Base-by-base conservation (phyloP, 2,797 vertebrate species). In the Girardinus metallicus region DNA sequence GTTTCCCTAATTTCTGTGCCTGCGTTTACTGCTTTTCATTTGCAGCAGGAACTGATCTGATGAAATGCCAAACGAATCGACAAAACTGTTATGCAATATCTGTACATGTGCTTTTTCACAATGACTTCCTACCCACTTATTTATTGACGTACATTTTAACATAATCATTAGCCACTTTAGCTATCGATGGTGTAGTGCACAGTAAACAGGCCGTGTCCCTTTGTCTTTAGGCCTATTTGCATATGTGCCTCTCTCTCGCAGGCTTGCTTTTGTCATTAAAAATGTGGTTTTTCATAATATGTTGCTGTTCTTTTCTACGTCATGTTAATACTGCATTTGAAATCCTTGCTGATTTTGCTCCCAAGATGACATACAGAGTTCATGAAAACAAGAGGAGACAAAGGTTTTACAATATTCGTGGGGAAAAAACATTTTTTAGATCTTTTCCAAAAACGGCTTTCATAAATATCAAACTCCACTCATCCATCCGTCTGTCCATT, bases 231-330 rank as follows among this genome's bases (percentile, higher is more conserved):
- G 66, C 10, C 41, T 44, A 7, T 44, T 29, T 15, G 39, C 66
- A 15, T n/a, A 80, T 74, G 43, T 26, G 44, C 36, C 57, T 44
- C 86, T 68, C 79, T 39, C 36, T 66, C 62, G 3, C 3, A 41
- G 5, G 64, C 36, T 68, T 41, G 4, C 18, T 68, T 68, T 41
- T 26, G 36, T 41, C 36, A 39, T 41, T 68, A 26, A 21, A 26
- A 41, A 41, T 41, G 5, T 5, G 3, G 3, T 39, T 66, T 39
- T 21, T 66, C 62, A 18, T 10, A 10, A 41, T 68, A 13, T 4
- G 0, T 39, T 41, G 34, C 23, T 68, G 9, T 21, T 66, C 34
- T 39, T 36, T 39, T 5, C 36, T 68, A 26, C 4, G 2, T 21
- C 62, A 15, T 34, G 4, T 68, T 68, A 68, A 21, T 3, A 36